Percentiles rank a stretch among this genome's conserved stretches.
These are phyloP conservation scores for Botrylloides violaceus DNA, from an alignment of 23 tunicate species.

Conservation along the genomic window DNA sequence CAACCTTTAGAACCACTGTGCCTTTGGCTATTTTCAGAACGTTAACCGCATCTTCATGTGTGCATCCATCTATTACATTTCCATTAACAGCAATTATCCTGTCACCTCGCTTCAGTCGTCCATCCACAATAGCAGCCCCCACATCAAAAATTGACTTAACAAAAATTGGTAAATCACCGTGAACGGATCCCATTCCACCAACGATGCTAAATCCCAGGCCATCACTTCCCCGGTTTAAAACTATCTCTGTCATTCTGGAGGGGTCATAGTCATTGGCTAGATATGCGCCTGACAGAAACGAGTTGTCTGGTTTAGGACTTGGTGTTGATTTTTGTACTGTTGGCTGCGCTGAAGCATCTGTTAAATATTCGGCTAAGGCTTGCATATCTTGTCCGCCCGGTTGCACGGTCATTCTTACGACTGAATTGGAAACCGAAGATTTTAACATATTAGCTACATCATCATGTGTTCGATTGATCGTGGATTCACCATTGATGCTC, in stretches of 20 bases:
- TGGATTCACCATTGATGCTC: slow-evolving; percentile 87
- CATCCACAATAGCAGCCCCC: slow-evolving; percentile 88
- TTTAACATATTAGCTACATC: slow-evolving; percentile 86
- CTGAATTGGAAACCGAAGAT: slow-evolving; percentile 47
- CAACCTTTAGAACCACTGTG: slow-evolving; percentile 43
- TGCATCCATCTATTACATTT: slow-evolving; percentile 76
- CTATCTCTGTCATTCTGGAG: slow-evolving; percentile 28
- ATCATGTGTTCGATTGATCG: slow-evolving; percentile 80
- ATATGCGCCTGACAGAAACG: not conserved
- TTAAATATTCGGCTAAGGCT: slow-evolving; percentile 44
- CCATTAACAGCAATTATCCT: slow-evolving; percentile 82
- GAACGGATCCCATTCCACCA: slow-evolving; percentile 93
- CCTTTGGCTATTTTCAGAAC: slow-evolving; percentile 48
- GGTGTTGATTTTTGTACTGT: not conserved
- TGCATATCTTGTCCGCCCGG: slow-evolving; percentile 60
- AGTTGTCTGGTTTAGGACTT: not conserved
- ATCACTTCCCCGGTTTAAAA: slow-evolving; percentile 57
- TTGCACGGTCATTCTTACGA: slow-evolving; percentile 43
- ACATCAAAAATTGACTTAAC: slow-evolving; percentile 61
- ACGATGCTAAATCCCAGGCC: slow-evolving; percentile 91
- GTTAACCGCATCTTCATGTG: slow-evolving; percentile 93
- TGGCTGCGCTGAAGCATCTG: slow-evolving; percentile 28
- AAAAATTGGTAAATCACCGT: slow-evolving; percentile 91
- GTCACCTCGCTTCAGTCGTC: slow-evolving; percentile 89
- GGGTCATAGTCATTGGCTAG: not conserved